phyloP scores from a whole-genome alignment of 2,888 invertebrate genomes.

The Eurytoma adleriae region DNA sequence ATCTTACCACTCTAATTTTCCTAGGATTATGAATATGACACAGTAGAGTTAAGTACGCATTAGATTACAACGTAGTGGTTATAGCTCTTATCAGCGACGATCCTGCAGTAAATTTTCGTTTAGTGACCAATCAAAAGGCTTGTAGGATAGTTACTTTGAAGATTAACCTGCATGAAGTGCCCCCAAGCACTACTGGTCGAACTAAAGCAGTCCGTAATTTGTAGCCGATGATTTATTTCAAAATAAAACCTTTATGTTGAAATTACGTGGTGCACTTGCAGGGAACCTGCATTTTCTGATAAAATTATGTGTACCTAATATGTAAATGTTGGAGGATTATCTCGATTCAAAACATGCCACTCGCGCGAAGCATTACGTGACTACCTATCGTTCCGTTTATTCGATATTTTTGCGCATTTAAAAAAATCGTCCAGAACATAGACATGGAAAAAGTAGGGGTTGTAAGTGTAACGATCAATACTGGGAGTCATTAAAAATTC shows the following conservation, averaged over 20 bases:
- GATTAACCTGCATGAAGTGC: not conserved
- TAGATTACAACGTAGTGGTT: conserved; percentile 17
- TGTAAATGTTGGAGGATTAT: no score
- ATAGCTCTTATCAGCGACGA: conserved; percentile 8
- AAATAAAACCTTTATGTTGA: no score
- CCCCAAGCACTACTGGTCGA: not conserved
- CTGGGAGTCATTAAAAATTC: not conserved
- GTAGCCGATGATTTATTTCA: no score
- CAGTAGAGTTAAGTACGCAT: conserved; percentile 3
- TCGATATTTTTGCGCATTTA: not conserved
- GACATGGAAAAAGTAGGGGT: not conserved
- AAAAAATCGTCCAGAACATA: not conserved
- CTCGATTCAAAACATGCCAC: not conserved
- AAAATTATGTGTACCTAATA: no score
- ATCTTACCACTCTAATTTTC: conserved; percentile 22
- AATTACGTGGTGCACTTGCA: no score
- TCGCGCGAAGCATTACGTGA: not conserved
- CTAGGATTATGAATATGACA: conserved; percentile 24
- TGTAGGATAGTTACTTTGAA: not conserved
- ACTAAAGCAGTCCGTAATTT: no score
- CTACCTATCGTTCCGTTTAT: not conserved
- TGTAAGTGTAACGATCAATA: not conserved
- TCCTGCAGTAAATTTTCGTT: conserved; percentile 10
- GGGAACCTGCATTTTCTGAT: no score
- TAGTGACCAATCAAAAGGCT: conserved; percentile 16